Evolutionary conservation across 2,888 invertebrate species (phyloP).

Genomic region (Xestia c-nigrum): DNA sequence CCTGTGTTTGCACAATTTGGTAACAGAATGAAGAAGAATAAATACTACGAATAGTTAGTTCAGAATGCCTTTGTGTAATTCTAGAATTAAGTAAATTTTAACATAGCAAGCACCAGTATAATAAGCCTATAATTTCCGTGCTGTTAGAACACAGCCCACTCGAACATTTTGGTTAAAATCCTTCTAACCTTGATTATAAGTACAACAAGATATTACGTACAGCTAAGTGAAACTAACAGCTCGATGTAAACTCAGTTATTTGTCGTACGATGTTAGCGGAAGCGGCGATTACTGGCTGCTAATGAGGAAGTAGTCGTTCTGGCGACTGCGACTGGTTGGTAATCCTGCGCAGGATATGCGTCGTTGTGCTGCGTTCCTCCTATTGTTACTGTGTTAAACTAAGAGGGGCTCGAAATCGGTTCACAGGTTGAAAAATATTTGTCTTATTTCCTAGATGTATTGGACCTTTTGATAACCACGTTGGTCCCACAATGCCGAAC

Average conservation of each 20-base stretch:
- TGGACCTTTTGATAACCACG: neutral
- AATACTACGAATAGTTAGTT: neutral
- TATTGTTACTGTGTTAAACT: slow-evolving; percentile 14
- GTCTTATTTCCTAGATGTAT: neutral
- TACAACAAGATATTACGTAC: no score
- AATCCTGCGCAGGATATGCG: slow-evolving; percentile 68
- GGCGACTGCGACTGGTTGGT: slow-evolving; percentile 64
- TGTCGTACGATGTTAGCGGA: slow-evolving; percentile 73
- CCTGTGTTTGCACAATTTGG: slow-evolving; percentile 9
- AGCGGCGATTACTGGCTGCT: slow-evolving; percentile 82
- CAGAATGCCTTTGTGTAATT: neutral
- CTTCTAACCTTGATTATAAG: neutral
- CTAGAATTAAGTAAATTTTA: neutral
- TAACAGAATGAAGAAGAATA: neutral
- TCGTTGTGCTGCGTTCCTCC: slow-evolving; percentile 48
- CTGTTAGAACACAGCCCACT: no score
- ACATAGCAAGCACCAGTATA: neutral
- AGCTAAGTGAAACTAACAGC: slow-evolving; percentile 16
- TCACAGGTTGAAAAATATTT: neutral
- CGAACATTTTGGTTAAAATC: neutral
- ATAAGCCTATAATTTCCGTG: no score
- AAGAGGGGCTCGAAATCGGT: neutral
- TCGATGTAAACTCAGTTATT: slow-evolving; percentile 42
- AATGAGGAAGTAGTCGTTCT: slow-evolving; percentile 87
- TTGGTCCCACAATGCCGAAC: neutral